These are phyloP conservation scores for human DNA, from an alignment of 2,113 vertebrate species.

Conservation along the genomic window GRCh38 chr6:100427001-100427500, in stretches of 20 bases:
- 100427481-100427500: neutral
- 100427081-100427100: slow-evolving; percentile 72
- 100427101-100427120: slow-evolving; percentile 71
- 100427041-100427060: slow-evolving; percentile 76
- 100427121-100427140: slow-evolving; percentile 33
- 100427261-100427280: slow-evolving; percentile 59
- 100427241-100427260: slow-evolving; percentile 40
- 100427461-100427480: neutral
- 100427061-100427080: slow-evolving; percentile 75
- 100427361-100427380: slow-evolving; percentile 22
- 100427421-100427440: slow-evolving; percentile 13
- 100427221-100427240: slow-evolving; percentile 54
- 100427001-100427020: slow-evolving; percentile 75
- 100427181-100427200: slow-evolving; percentile 51
- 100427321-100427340: slow-evolving; percentile 47
- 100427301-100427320: slow-evolving; percentile 59
- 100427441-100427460: neutral
- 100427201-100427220: slow-evolving; percentile 55
- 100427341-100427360: slow-evolving; percentile 39
- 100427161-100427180: slow-evolving; percentile 65
- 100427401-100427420: slow-evolving; percentile 12
- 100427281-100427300: slow-evolving; percentile 64
- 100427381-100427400: neutral
- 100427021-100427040: slow-evolving; percentile 69
- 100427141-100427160: slow-evolving; percentile 49